Percentiles rank a stretch among this genome's conserved stretches.
Conservation (phyloP, 2,113 vertebrate genomes). For the Corythoichthys intestinalis region DNA sequence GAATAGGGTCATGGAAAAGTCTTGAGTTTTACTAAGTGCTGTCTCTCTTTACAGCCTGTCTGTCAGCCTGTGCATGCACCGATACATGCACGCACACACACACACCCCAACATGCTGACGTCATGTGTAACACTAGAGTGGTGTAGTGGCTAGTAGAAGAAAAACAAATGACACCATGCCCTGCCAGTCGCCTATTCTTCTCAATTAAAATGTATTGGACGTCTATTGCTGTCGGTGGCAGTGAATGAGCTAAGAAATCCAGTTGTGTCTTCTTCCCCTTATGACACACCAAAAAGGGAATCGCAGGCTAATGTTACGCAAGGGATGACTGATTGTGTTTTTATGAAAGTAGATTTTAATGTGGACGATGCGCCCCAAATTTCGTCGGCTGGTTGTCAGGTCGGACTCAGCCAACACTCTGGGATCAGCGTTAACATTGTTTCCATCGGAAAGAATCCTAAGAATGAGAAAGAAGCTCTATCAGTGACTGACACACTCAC, state of each 20-base stretch:
- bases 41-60: conserved; percentile 43
- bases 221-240: too few species aligned
- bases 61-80: conserved; percentile 37
- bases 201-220: too few species aligned
- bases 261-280: conserved; percentile 17
- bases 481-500: conserved; percentile 65
- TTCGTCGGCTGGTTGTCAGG: conserved; percentile 54
- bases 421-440: conserved; percentile 74
- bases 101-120: conserved; percentile 65
- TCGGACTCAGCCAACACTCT: conserved; percentile 70
- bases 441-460: conserved; percentile 80
- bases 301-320: not conserved
- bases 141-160: conserved; percentile 54
- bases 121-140: conserved; percentile 62
- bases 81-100: conserved; percentile 5
- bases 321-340: not conserved
- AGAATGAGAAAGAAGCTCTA: conserved; percentile 76
- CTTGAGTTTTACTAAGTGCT: conserved; percentile 67
- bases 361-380: conserved; percentile 52
- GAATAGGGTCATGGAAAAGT: conserved; percentile 74
- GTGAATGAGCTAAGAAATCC: conserved; percentile 28
- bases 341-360: conserved; percentile 45
- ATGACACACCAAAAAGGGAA: conserved; percentile 14
- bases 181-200: conserved; percentile 10
- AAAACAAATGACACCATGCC: conserved; percentile 62